Conservation (phyloP, 2,113 vertebrate genomes). For the Typhlomys cinereus region DNA sequence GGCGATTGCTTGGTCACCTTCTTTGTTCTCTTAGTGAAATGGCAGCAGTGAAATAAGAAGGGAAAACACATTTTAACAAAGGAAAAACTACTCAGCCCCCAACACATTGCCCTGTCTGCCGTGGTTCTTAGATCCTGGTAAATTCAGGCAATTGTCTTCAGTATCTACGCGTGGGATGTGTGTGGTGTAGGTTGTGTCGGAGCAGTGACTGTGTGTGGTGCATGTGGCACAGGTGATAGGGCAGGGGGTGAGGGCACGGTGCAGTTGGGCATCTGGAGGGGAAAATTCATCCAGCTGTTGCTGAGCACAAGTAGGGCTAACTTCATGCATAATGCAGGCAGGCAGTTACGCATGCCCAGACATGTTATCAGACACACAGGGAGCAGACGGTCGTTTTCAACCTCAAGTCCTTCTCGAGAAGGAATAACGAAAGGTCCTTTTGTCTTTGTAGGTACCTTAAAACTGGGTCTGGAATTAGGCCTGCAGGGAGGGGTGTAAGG, state of each 20-base stretch:
- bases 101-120: not conserved
- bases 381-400: conserved; percentile 62
- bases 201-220: no score
- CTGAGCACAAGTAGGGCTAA: conserved; percentile 6
- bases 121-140: conserved; percentile 25
- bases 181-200: no score
- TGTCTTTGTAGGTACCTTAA: conserved; percentile 52
- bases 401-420: not conserved
- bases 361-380: conserved; percentile 37
- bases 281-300: conserved; percentile 60
- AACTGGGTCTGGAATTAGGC: not conserved
- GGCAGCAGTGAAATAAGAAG: not conserved
- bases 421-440: conserved; percentile 56
- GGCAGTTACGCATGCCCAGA: conserved; percentile 49
- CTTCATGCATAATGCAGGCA: conserved; percentile 67
- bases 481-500: not conserved
- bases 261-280: conserved; percentile 57
- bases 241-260: not conserved
- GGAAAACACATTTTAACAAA: conserved; percentile 41
- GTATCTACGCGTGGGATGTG: not conserved
- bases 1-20: conserved; percentile 48
- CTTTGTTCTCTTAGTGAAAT: conserved; percentile 63
- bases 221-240: not conserved
- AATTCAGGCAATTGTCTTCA: conserved; percentile 38
- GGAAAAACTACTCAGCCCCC: conserved; percentile 48